Evolutionary conservation across 2,113 vertebrate genomes (phyloP), one percentile per base, ranked within the genome.

Genomic region (Phycodurus eques): DNA sequence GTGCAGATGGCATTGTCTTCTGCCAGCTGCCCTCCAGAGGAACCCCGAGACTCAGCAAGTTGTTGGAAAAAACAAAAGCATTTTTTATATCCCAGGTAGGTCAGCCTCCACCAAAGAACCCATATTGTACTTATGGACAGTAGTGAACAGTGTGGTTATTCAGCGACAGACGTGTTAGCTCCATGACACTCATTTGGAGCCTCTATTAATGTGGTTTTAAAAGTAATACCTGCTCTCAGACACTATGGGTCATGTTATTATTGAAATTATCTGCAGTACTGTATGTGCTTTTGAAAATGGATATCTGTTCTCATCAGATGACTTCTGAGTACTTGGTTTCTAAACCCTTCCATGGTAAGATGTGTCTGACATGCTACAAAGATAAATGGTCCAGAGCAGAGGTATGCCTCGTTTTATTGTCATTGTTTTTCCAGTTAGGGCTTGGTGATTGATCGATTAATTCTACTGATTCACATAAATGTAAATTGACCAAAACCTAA

Each of bases 1-100:
- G 88, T 75, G 93, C 94, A 39, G 94, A 99, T 0, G 95, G 96
- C 74, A 94, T 91, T 7, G 88, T 98, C 5, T 95, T 92, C 88
- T 98, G 96, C 82, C 96, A 96, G 82, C 89, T 99, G 54, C 96
- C 95, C 8, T 96, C 92, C 43, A 94, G 95, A 85, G 96, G 96
- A 71, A 90, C 92, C 39, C 85, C 89, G 53, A 95, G 92, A 76
- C 94, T 99, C 27, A 85, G 39, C 4, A 93, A 93, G 71, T 73
- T 94, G 20, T 74, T 96, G 72, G 93, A 94, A 61, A 93, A 94
- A 81, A 79, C 93, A 2, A 94, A 98, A 79, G 88, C 91, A 10
- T 93, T 93, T 82, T 95, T 96, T 68, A 79, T 79, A 22, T 91
- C 91, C 43, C 93, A 95, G 94, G 97, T 98, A 88, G 60, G 68